Percentiles rank a stretch among this genome's conserved stretches.
phyloP scores from a whole-genome alignment of 2,113 vertebrate genomes.

The Sapayoa aenigma region DNA sequence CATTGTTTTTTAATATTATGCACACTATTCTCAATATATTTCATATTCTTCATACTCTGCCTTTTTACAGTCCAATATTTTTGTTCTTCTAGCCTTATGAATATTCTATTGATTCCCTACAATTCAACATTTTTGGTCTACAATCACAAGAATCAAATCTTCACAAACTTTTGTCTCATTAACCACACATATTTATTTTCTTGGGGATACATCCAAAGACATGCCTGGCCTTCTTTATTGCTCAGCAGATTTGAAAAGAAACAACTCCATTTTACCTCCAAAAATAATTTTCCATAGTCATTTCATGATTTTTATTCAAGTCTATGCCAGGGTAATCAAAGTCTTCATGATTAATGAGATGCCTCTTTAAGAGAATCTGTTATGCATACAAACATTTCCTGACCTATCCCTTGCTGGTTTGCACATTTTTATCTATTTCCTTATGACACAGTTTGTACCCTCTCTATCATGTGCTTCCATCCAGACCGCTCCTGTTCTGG shows the following conservation, averaged over 20 bases:
- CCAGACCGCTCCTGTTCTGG: background rate
- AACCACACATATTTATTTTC: slow-evolving; percentile 35
- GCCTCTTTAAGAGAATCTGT: slow-evolving; percentile 11
- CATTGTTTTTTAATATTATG: background rate
- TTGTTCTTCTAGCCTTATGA: background rate
- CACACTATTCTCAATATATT: background rate
- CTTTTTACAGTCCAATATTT: slow-evolving; percentile 4
- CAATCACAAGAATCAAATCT: slow-evolving; percentile 2
- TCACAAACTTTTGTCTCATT: slow-evolving; percentile 24
- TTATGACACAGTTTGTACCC: background rate
- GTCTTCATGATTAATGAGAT: slow-evolving; percentile 50
- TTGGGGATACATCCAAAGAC: background rate
- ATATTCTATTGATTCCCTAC: background rate
- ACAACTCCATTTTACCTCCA: slow-evolving; percentile 24
- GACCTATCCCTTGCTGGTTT: background rate
- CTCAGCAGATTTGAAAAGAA: slow-evolving; percentile 46
- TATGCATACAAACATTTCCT: slow-evolving; percentile 13
- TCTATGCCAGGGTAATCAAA: slow-evolving; percentile 25
- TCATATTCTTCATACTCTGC: background rate
- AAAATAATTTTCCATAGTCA: slow-evolving; percentile 21
- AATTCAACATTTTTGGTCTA: background rate
- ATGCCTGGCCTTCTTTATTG: background rate
- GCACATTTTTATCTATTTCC: background rate
- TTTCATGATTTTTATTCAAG: slow-evolving; percentile 11
- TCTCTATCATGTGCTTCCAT: background rate